Evolutionary conservation across 2,888 invertebrate genomes (phyloP).

Genomic region (Pegoplata infirma): DNA sequence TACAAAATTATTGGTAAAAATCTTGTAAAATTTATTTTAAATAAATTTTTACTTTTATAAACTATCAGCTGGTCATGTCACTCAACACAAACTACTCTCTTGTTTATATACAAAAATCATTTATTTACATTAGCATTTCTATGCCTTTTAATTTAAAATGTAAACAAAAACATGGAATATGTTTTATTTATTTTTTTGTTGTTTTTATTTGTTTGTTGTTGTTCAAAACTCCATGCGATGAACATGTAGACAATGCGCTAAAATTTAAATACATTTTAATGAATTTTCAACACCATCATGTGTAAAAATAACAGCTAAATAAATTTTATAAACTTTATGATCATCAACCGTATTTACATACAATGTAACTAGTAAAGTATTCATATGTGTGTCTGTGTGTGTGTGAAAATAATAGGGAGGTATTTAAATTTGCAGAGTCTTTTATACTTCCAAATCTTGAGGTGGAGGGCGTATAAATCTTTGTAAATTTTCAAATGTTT

Average conservation of each 20-base stretch:
- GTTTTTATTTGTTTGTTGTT: too few species aligned
- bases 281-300: conserved; percentile 40
- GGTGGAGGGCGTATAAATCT: too few species aligned
- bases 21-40: too few species aligned
- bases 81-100: not conserved
- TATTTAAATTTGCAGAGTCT: too few species aligned
- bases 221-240: not conserved
- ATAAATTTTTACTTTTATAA: too few species aligned
- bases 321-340: conserved; percentile 22
- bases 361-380: not conserved
- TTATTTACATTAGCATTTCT: conserved; percentile 23
- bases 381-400: not conserved
- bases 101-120: conserved; percentile 2
- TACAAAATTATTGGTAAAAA: too few species aligned
- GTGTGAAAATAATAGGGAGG: too few species aligned
- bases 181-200: not conserved
- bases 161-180: conserved; percentile 12
- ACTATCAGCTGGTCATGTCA: conserved; percentile 1
- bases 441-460: too few species aligned
- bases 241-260: not conserved
- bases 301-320: conserved; percentile 28
- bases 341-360: conserved; percentile 16
- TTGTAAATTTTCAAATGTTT: too few species aligned
- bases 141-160: not conserved
- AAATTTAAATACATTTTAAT: conserved; percentile 39